Base-by-base conservation (phyloP, 2,113 vertebrate genomes). In the Phyllostomus hastatus region DNA sequence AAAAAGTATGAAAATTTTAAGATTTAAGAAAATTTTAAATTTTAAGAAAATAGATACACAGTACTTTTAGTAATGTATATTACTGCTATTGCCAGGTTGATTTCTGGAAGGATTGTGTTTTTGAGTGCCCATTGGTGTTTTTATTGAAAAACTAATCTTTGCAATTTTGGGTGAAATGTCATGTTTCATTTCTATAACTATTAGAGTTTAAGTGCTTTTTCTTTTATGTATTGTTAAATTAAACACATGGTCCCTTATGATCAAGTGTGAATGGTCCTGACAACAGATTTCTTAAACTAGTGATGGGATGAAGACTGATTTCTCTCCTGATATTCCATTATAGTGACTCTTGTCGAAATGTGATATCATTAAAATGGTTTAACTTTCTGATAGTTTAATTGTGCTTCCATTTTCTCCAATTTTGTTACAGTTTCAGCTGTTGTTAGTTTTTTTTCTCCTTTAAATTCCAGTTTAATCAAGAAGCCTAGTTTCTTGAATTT, bases 121-220 rank as follows among this genome's bases (percentile, higher is more conserved):
- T 94, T 95, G 61, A 89, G 57, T 90, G 28, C n/a, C 17, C 22
- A 10, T 57, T 83, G 43, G 3, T 79, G 31, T 93, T 95, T 95
- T 97, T 31, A 41, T 75, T 96, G 22, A 87, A 96, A n/a, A 95
- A 81, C 83, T 20, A 87, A 90, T 92, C 59, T 92, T 94, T 92
- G 79, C n/a, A 88, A 4, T 46, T 95, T 95, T 82, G 46, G 31
- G 72, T 88, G 70, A 76, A 93, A 72, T 80, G 43, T 38, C 50
- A 41, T 88, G 46, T 90, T 95, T 97, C 26, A 50, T 95, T 95
- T 94, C 31, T 92, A 90, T 89, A 79, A 78, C 80, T 93, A 70
- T 64, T 75, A 80, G 73, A 78, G 26, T 94, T 95, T 66, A 59
- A 66, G 20, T 96, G 57, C 38, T 73, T 95, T 76, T 16, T 31